Base-by-base conservation (phyloP, 1,140 invertebrate species). In the Drosophila oshimai region DNA sequence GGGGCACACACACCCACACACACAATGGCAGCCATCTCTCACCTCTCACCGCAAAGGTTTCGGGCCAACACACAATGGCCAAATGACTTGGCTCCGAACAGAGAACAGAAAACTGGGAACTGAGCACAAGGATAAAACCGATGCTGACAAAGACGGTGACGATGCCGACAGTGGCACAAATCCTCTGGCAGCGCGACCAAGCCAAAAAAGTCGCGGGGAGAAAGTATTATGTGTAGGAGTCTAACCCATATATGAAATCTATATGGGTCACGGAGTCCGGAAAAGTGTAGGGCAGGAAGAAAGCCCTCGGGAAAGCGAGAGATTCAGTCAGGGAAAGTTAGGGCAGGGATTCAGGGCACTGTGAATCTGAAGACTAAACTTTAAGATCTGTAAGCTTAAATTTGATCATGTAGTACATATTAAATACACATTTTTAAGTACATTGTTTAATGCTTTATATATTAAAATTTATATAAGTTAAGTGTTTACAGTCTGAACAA, bases 121-220 rank as follows among this genome's bases (percentile, higher is more conserved):
- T n/a, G n/a, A 50, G 60, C 18, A 6, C 31, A 29, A 36, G 55
- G 60, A 61, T 46, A 37, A 64, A 45, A 54, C 53, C 24, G 33
- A 22, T 17, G 49, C 26, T 26, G 53, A 44, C 17, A 55, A 60
- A 5, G 53, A 34, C 22, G 61, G 39, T 36, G 29, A 44, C 17
- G 44, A 22, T 47, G 45, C 53, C 65, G 74, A 60, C 55, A 79
- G 75, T 74, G 69, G 50, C 75, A 79, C 73, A 50, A 68, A 44
- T 80, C 28, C 24, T n/a, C 17, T 31, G 22, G 12, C 28, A 49
- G 31, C 15, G 10, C 22, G 28, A 44, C 50, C 47, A 50, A 37
- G 4, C n/a, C n/a, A 18, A 18, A 10, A 15, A 37, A 4, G 9
- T 20, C 44, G 44, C 44, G n/a, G 15, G 22, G 7, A 12, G 28